Conservation (phyloP, 2,113 vertebrate genomes). For the Rhipidura dahli region DNA sequence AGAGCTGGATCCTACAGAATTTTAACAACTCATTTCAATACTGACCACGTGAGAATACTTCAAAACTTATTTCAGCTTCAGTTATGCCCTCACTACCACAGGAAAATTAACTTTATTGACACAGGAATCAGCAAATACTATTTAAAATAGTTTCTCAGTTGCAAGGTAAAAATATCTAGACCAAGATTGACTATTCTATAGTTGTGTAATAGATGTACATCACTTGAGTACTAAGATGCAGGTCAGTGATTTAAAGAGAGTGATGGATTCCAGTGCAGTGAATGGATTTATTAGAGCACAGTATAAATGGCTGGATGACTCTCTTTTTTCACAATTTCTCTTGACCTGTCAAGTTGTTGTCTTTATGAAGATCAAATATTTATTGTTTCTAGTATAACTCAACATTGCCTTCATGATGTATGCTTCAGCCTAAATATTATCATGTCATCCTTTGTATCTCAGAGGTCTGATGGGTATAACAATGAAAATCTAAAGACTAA, state of each 20-base stretch:
- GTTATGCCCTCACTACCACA: background rate
- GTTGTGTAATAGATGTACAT: background rate
- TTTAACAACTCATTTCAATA: background rate
- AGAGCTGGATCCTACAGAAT: background rate
- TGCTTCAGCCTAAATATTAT: background rate
- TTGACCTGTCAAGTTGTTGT: background rate
- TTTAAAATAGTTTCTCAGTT: background rate
- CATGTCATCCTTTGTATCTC: background rate
- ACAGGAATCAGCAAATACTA: background rate
- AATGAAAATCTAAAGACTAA: background rate
- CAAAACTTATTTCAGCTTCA: background rate
- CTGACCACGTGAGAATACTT: background rate
- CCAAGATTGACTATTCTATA: background rate
- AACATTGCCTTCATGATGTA: background rate
- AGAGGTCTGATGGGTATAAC: background rate
- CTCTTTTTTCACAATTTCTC: slow-evolving; percentile 1
- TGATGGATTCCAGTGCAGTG: background rate
- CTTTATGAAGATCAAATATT: background rate
- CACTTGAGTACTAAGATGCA: background rate
- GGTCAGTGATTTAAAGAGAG: background rate
- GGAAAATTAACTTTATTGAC: background rate
- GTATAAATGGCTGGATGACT: background rate
- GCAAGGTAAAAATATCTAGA: background rate
- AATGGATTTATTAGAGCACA: background rate
- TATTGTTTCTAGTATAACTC: background rate